Evolutionary conservation across 2,888 invertebrate species (phyloP), one percentile per base, ranked within the genome.

Genomic region (Eristalis arbustorum): DNA sequence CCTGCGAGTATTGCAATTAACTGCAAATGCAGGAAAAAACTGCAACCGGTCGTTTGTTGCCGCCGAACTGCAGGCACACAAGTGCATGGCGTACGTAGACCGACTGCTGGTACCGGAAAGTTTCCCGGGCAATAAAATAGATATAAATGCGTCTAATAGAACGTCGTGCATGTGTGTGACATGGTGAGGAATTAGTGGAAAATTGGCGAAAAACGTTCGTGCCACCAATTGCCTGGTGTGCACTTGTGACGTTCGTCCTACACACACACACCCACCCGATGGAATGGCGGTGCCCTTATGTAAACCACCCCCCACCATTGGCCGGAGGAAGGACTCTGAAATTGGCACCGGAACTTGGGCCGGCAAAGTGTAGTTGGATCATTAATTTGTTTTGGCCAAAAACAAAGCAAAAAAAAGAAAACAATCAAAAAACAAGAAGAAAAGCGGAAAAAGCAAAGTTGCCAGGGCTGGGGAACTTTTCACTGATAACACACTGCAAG

Each of bases 141-240:
- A 87, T 87, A 87, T 63, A 87, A 87, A 87, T 87, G 83, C 87
- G 87, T 87, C 87, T 87, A 83, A 87, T 79, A 49, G 78, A 75
- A 75, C 87, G 37, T 69, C 77, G 42, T 77, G 61, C 78, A 71
- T 87, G 72, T 79, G 72, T 83, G 82, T 73, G 87, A 87, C 85
- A 82, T 71, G 82, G 37, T 69, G 73, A 73, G 69, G 71, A 81
- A 73, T 72, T 72, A 68, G 64, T 71, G 31, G 66, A 71, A 82
- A 85, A 78, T 83, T 78, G 66, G 75, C 62, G 72, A 77, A 74
- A 82, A 87, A 71, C 22, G 63, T 87, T 83, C 87, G 83, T 83
- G 83, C 87, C 83, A 83, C 73, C 83, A 72, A 83, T 83, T 83
- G 87, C 82, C 82, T 77, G 84, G 57, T 75, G 80, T 69, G 23